phyloP scores from a whole-genome alignment of 1,140 invertebrate genomes.

The Pissodes strobi region DNA sequence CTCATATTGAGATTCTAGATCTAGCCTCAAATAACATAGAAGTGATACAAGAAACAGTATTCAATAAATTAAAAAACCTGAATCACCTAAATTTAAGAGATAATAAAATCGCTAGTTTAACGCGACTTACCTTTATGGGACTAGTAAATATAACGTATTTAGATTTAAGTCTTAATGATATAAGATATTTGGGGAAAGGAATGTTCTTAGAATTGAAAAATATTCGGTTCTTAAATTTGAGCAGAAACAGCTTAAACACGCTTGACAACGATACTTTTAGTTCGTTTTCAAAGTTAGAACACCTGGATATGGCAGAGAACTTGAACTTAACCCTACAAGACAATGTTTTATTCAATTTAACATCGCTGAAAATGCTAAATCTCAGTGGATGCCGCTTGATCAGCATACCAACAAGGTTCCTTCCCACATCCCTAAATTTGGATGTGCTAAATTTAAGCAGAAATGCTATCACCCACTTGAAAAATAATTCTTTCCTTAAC shows the following conservation, averaged over 20 bases:
- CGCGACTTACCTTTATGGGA: constrained; percentile 6
- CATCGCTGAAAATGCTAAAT: constrained; percentile 9
- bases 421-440: background rate
- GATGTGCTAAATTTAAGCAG: constrained; percentile 5
- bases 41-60: background rate
- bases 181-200: background rate
- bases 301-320: constrained; percentile 12
- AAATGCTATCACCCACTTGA: background rate
- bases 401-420: constrained; percentile 2
- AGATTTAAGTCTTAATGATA: constrained; percentile 12
- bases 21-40: constrained; percentile 10
- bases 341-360: constrained; percentile 29
- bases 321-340: constrained; percentile 3
- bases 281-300: constrained; percentile 2
- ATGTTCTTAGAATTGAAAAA: constrained; percentile 2
- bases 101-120: constrained; percentile 25
- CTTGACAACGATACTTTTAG: constrained; percentile 4
- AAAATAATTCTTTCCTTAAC: constrained; percentile 9
- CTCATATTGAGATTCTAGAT: constrained; percentile 14
- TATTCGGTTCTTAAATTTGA: constrained; percentile 28
- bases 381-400: constrained; percentile 1
- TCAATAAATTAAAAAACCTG: constrained; percentile 26
- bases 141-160: background rate
- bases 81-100: constrained; percentile 20
- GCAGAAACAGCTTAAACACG: constrained; percentile 20